These are phyloP conservation scores for Pleuronectes platessa DNA, from an alignment of 2,113 vertebrate species.

Conservation along the genomic window DNA sequence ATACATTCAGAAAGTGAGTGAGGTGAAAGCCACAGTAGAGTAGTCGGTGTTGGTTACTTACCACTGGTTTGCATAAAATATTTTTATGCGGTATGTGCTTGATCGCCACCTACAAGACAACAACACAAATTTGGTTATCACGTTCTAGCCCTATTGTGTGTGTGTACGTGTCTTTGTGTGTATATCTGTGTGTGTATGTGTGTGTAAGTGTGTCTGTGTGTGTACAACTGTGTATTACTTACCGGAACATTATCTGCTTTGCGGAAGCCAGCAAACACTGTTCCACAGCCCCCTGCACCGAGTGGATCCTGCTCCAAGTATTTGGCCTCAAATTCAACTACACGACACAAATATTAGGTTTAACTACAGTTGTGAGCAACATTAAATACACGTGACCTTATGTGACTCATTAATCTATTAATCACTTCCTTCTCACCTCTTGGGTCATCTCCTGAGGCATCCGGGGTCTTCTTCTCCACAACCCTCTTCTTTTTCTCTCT, in stretches of 20 bases:
- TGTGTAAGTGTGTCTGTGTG: neutral
- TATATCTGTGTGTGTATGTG: neutral
- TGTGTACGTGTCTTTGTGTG: neutral
- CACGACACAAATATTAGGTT: neutral
- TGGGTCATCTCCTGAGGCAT: neutral
- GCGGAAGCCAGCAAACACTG: conserved; percentile 7
- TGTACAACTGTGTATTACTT: neutral
- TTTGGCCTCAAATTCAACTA: neutral
- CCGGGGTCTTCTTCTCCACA: neutral
- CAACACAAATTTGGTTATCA: neutral
- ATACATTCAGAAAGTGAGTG: neutral
- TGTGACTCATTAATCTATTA: neutral
- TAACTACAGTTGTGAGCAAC: neutral
- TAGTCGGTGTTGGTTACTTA: neutral
- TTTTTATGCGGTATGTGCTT: neutral
- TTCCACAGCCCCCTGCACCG: neutral
- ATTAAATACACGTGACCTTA: neutral
- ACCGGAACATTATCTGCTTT: neutral
- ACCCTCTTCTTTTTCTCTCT: neutral
- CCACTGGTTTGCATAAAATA: neutral
- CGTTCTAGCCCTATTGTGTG: neutral
- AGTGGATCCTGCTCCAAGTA: neutral
- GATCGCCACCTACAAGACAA: conserved; percentile 7
- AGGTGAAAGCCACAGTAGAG: neutral
- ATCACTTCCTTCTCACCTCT: neutral